These are phyloP conservation scores for Adela reaumurella DNA, from an alignment of 2,888 invertebrate genomes.

Conservation along the genomic window DNA sequence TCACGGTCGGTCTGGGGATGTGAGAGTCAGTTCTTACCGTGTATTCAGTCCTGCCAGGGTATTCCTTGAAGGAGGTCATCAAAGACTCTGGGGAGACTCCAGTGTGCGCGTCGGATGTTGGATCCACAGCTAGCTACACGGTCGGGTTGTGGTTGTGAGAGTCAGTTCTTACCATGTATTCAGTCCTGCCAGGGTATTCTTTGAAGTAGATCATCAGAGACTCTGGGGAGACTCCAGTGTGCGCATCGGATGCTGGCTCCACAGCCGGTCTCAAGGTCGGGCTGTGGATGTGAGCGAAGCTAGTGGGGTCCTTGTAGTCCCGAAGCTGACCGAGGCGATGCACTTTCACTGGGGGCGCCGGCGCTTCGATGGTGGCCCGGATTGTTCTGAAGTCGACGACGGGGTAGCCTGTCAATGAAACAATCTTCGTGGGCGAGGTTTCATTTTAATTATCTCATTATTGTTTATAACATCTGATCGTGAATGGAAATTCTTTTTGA, in stretches of 20 bases:
- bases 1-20: conserved; percentile 58
- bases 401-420: conserved; percentile 44
- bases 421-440: no score
- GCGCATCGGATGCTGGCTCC: conserved; percentile 38
- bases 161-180: conserved; percentile 53
- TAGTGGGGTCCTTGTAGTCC: conserved; percentile 61
- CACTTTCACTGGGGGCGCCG: conserved; percentile 51
- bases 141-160: conserved; percentile 56
- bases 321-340: conserved; percentile 51
- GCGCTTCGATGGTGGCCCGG: conserved; percentile 58
- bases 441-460: no score
- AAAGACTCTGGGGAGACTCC: no score
- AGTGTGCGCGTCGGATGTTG: no score
- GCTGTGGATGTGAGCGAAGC: conserved; percentile 48
- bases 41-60: no score
- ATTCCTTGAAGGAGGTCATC: no score
- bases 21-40: conserved; percentile 46
- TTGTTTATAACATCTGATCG: no score
- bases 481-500: no score
- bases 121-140: no score
- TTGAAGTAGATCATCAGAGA: conserved; percentile 50
- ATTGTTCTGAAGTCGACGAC: conserved; percentile 52
- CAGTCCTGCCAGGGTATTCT: conserved; percentile 56
- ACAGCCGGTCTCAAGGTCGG: conserved; percentile 54
- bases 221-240: conserved; percentile 42